Percentiles rank a stretch among this genome's conserved stretches.
Conservation (phyloP, 2,888 invertebrate genomes). For the Eledone cirrhosa region DNA sequence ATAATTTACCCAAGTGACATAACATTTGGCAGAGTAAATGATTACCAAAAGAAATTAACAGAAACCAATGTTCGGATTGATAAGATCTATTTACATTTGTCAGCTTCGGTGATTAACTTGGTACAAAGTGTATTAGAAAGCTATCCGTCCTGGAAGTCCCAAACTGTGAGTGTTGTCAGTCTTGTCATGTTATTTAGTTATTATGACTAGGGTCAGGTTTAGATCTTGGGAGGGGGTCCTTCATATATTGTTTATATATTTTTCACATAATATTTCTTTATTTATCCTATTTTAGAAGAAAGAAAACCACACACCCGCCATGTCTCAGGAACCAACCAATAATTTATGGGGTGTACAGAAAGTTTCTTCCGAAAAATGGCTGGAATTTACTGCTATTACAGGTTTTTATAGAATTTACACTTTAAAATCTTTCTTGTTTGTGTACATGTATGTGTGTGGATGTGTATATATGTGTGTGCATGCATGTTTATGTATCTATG, state of each 20-base stretch:
- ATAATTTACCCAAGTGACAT: constrained; percentile 57
- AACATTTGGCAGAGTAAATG: constrained; percentile 56
- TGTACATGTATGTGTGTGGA: too few species aligned
- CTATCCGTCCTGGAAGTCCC: neutral
- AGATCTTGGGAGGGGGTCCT: too few species aligned
- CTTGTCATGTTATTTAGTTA: too few species aligned
- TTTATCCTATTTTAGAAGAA: too few species aligned
- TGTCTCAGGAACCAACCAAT: constrained; percentile 26
- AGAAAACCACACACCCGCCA: too few species aligned
- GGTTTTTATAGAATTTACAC: constrained; percentile 11
- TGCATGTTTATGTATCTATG: too few species aligned
- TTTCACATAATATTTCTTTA: too few species aligned
- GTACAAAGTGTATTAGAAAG: constrained; percentile 69
- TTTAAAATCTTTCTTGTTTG: neutral
- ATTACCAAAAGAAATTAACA: constrained; percentile 74
- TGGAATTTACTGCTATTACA: constrained; percentile 30
- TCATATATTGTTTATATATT: too few species aligned
- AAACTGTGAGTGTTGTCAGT: neutral
- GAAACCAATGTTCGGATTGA: constrained; percentile 75
- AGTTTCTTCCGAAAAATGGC: constrained; percentile 53
- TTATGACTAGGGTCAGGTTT: too few species aligned
- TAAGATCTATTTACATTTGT: constrained; percentile 76
- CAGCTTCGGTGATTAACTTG: constrained; percentile 78
- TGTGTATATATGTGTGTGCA: too few species aligned
- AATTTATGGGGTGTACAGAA: constrained; percentile 49